Conservation (phyloP, 2,888 invertebrate genomes). For the Acrobasis repandana region DNA sequence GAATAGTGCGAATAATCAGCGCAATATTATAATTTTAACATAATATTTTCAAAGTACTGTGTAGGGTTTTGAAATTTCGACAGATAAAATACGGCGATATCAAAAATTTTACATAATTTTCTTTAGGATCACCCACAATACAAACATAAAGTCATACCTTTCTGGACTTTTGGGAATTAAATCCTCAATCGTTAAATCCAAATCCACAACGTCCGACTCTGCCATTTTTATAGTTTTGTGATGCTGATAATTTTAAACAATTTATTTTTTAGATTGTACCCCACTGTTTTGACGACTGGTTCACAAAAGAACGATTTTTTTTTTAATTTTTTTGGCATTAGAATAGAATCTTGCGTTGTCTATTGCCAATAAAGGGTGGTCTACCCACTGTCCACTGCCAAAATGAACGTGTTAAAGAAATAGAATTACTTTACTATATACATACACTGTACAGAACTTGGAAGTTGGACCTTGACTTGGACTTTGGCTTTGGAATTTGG, state of each 20-base stretch:
- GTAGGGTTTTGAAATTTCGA: neutral
- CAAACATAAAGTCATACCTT: slow-evolving; percentile 52
- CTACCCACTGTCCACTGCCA: too few species aligned
- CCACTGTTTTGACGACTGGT: slow-evolving; percentile 35
- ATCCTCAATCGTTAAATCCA: slow-evolving; percentile 75
- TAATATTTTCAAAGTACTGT: neutral
- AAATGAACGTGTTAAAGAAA: too few species aligned
- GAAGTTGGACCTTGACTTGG: too few species aligned
- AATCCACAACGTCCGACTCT: slow-evolving; percentile 71
- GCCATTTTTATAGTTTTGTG: slow-evolving; percentile 58
- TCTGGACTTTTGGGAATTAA: slow-evolving; percentile 78
- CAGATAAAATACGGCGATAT: neutral
- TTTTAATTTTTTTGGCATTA: neutral
- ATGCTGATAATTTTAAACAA: slow-evolving; percentile 35
- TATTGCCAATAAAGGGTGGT: neutral
- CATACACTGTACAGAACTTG: too few species aligned
- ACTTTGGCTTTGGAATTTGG: too few species aligned
- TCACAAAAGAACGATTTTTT: slow-evolving; percentile 50
- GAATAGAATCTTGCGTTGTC: neutral
- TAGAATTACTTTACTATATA: too few species aligned
- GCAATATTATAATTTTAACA: neutral
- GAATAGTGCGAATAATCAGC: slow-evolving; percentile 1
- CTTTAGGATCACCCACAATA: neutral
- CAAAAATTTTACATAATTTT: neutral
- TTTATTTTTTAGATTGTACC: slow-evolving; percentile 20